These are phyloP conservation scores for Callitettix versicolor DNA, from an alignment of 1,140 invertebrate species.

Conservation along the genomic window DNA sequence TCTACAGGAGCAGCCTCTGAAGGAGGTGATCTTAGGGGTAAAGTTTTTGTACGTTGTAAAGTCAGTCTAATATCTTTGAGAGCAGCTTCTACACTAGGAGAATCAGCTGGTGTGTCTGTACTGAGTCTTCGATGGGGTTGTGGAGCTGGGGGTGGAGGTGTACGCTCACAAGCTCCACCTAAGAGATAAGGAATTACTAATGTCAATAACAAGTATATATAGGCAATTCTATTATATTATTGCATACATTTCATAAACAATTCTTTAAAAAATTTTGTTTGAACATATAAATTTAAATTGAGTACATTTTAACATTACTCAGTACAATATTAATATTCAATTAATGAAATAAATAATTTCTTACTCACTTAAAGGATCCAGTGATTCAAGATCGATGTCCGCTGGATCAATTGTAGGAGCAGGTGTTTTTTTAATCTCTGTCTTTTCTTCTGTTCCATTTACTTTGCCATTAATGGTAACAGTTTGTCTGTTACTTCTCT, in stretches of 20 bases:
- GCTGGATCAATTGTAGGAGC: slow-evolving; percentile 16
- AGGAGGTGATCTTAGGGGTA: slow-evolving; percentile 41
- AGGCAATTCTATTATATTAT: no score
- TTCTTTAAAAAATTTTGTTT: no score
- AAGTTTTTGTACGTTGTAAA: slow-evolving; percentile 60
- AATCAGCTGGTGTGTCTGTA: slow-evolving; percentile 29
- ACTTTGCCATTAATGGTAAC: slow-evolving; percentile 9
- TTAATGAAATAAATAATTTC: background rate
- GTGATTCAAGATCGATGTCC: slow-evolving; percentile 25
- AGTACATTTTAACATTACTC: no score
- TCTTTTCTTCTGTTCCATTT: slow-evolving; percentile 8
- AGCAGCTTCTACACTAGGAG: slow-evolving; percentile 53
- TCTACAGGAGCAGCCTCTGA: slow-evolving; percentile 37
- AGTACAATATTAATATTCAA: no score
- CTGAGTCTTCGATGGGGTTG: slow-evolving; percentile 40
- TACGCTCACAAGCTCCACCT: slow-evolving; percentile 25
- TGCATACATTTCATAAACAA: no score
- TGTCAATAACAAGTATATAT: no score
- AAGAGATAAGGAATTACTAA: background rate
- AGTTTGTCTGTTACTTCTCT: slow-evolving; percentile 32
- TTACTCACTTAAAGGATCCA: slow-evolving; percentile 27
- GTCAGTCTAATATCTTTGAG: slow-evolving; percentile 72
- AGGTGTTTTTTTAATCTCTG: slow-evolving; percentile 11
- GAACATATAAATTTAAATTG: no score
- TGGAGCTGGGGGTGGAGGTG: slow-evolving; percentile 56